These are phyloP conservation scores for Eledona agricola DNA, from an alignment of 2,888 invertebrate genomes.

Conservation along the genomic window DNA sequence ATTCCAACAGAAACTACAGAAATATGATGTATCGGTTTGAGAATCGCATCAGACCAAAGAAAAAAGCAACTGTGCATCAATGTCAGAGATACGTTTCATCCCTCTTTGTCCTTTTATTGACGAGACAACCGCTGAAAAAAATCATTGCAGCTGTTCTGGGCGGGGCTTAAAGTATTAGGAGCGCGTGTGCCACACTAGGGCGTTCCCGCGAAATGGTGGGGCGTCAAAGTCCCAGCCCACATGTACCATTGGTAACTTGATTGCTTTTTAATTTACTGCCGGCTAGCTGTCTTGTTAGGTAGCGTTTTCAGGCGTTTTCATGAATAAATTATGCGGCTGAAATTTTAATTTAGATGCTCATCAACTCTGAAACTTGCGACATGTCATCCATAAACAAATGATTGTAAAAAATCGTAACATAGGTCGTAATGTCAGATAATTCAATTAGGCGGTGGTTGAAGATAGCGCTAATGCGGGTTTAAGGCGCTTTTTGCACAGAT, in stretches of 20 bases:
- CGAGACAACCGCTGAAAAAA: constrained; percentile 55
- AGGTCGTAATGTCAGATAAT: constrained; percentile 22
- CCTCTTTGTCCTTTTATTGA: constrained; percentile 52
- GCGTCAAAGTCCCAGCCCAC: constrained; percentile 35
- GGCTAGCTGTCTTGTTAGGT: constrained; percentile 33
- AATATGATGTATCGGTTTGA: no score
- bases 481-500: constrained; percentile 30
- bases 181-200: constrained; percentile 49
- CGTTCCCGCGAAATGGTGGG: constrained; percentile 35
- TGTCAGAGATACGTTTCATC: constrained; percentile 44
- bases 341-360: constrained; percentile 32
- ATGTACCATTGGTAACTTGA: constrained; percentile 35
- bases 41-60: no score
- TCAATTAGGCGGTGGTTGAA: constrained; percentile 24
- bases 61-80: constrained; percentile 49
- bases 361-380: constrained; percentile 7
- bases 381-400: constrained; percentile 19
- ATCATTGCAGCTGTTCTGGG: constrained; percentile 58
- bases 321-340: constrained; percentile 34
- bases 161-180: constrained; percentile 40
- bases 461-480: constrained; percentile 22
- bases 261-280: constrained; percentile 32
- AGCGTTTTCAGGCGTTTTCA: constrained; percentile 30
- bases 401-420: constrained; percentile 13
- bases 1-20: no score